These are phyloP conservation scores for Rotaria magnacalcarata DNA, from an alignment of 2,888 invertebrate species.

Conservation along the genomic window DNA sequence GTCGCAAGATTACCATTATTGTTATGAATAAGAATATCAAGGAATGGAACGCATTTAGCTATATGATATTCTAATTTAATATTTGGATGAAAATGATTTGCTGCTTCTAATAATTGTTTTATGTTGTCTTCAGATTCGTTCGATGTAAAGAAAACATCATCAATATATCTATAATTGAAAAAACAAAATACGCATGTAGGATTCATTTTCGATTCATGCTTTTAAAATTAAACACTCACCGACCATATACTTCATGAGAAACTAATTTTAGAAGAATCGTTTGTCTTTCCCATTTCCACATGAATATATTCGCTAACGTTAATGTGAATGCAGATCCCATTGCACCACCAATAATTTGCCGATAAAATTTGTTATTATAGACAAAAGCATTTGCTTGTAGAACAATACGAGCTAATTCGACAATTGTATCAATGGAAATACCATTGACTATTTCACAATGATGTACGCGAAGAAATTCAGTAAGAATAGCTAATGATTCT, in stretches of 20 bases:
- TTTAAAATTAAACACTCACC: neutral
- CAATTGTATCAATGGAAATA: neutral
- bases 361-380: neutral
- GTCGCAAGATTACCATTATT: neutral
- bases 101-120: neutral
- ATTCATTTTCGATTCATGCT: too few relatives aligned
- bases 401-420: constrained; percentile 4
- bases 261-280: neutral
- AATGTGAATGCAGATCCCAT: too few relatives aligned
- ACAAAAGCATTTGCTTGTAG: neutral
- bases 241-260: neutral
- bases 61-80: constrained; percentile 16
- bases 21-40: neutral
- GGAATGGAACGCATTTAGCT: neutral
- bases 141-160: neutral
- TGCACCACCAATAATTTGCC: neutral
- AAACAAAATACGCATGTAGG: neutral
- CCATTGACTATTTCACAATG: neutral
- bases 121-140: neutral
- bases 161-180: neutral
- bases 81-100: neutral
- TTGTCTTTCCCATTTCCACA: constrained; percentile 2
- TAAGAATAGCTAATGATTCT: neutral
- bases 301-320: neutral
- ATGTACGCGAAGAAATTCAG: neutral